Evolutionary conservation across 1,140 invertebrate genomes (phyloP).

Genomic region (Branchinecta lynchi): DNA sequence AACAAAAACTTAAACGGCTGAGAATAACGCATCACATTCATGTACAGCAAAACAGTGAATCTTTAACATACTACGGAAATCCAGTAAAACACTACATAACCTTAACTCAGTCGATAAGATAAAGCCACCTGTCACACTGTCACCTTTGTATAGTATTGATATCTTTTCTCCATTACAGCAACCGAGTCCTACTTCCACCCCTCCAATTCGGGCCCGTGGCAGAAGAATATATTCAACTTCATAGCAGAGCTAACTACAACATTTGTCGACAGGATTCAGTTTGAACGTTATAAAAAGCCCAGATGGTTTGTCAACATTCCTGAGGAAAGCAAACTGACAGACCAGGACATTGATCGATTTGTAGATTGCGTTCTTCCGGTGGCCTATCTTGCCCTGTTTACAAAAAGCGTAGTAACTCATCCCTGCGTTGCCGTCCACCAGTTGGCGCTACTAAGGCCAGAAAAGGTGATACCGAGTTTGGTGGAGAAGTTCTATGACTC

Average conservation of each 20-base stretch:
- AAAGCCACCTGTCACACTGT: no score
- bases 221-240: slow-evolving; percentile 43
- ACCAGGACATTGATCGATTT: slow-evolving; percentile 66
- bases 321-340: slow-evolving; percentile 50
- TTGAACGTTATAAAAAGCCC: slow-evolving; percentile 43
- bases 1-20: no score
- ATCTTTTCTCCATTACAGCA: slow-evolving; percentile 63
- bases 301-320: slow-evolving; percentile 53
- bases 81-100: no score
- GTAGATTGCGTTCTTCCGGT: slow-evolving; percentile 44
- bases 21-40: no score
- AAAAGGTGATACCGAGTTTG: slow-evolving; percentile 62
- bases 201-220: slow-evolving; percentile 68
- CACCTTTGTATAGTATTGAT: slow-evolving; percentile 46
- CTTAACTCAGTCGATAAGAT: no score
- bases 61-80: no score
- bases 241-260: slow-evolving; percentile 41
- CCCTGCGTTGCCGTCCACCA: slow-evolving; percentile 51
- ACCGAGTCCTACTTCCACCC: slow-evolving; percentile 78
- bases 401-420: slow-evolving; percentile 46
- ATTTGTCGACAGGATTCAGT: slow-evolving; percentile 43
- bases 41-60: no score
- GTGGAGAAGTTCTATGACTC: slow-evolving; percentile 60
- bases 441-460: slow-evolving; percentile 59
- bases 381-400: slow-evolving; percentile 57